Evolutionary conservation across 2,797 vertebrate genomes (phyloP).

Genomic region (Sciurus carolinensis): DNA sequence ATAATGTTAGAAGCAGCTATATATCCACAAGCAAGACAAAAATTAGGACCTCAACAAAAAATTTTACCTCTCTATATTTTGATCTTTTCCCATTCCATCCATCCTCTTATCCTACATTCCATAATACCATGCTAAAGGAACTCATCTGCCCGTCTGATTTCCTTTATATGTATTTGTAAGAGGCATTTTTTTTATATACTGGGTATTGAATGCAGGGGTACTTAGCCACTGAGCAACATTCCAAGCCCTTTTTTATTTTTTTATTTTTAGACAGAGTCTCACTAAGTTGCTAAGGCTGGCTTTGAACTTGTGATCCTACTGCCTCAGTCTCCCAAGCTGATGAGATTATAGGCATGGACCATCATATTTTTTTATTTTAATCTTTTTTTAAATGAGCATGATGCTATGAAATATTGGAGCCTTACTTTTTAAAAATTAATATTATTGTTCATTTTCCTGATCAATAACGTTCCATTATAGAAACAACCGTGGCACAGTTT

Average conservation of each 20-base stretch:
- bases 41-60: neutral
- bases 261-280: too few relatives aligned
- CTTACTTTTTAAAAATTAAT: neutral
- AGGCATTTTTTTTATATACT: neutral
- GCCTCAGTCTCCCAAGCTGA: too few relatives aligned
- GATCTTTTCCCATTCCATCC: neutral
- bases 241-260: too few relatives aligned
- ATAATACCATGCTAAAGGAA: neutral
- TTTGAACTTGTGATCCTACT: too few relatives aligned
- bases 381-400: neutral
- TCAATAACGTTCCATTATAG: neutral
- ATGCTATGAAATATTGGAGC: neutral
- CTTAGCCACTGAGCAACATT: too few relatives aligned
- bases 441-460: neutral
- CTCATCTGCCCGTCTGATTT: neutral
- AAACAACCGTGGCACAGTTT: neutral
- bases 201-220: too few relatives aligned
- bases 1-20: neutral
- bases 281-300: too few relatives aligned
- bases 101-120: too few relatives aligned
- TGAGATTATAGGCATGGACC: too few relatives aligned
- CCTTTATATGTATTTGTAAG: neutral
- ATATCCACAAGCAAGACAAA: neutral
- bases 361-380: neutral
- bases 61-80: rapidly evolving